A percentile compares a stretch with the other conserved stretches of the same genome.
phyloP scores from a whole-genome alignment of 2,888 invertebrate species.

The Arrhopalites spinosus region DNA sequence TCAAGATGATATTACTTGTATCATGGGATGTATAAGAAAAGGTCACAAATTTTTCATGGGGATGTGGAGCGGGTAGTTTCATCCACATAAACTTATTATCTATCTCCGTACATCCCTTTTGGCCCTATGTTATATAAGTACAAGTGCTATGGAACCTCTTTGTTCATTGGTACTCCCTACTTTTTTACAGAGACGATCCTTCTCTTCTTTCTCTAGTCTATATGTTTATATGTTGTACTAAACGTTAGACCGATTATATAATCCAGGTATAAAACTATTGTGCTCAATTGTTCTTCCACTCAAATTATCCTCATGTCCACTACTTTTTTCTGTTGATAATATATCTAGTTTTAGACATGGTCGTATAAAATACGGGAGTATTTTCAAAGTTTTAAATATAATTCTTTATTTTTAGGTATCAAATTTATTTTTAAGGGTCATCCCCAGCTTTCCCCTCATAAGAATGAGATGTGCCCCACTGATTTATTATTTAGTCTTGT shows the following conservation, averaged over 20 bases:
- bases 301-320: conserved; percentile 5
- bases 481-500: too few relatives aligned
- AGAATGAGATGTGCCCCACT: too few relatives aligned
- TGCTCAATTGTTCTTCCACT: background rate
- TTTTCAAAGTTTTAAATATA: too few relatives aligned
- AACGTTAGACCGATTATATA: background rate
- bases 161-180: too few relatives aligned
- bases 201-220: background rate
- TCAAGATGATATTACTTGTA: background rate
- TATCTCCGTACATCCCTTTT: background rate
- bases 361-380: too few relatives aligned
- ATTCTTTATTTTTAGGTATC: too few relatives aligned
- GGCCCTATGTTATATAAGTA: background rate
- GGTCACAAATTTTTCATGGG: conserved; percentile 21
- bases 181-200: too few relatives aligned
- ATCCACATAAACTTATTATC: conserved; percentile 24
- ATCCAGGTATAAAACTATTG: background rate
- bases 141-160: too few relatives aligned
- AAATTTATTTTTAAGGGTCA: too few relatives aligned
- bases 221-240: background rate
- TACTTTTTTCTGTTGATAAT: too few relatives aligned
- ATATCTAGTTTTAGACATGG: too few relatives aligned
- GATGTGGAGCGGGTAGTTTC: background rate
- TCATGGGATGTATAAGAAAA: background rate
- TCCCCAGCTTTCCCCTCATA: too few relatives aligned